A percentile compares a stretch with the other conserved stretches of the same genome.
Conservation (phyloP, 2,113 vertebrate genomes). For the Macheiramphus alcinus region DNA sequence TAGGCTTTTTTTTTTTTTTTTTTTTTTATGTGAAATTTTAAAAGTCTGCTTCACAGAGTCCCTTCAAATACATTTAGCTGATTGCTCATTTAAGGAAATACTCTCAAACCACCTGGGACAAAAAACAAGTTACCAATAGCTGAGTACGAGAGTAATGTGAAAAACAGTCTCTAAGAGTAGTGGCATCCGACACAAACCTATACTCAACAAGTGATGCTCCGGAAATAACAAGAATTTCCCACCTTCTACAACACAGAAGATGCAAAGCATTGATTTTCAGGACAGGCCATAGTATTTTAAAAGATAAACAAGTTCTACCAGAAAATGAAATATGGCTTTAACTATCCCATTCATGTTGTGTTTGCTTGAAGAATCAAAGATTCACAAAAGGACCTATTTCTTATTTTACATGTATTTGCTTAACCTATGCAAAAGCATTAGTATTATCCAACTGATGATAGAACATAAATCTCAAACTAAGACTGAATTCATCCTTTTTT, state of each 20-base stretch:
- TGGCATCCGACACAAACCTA: neutral
- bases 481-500: neutral
- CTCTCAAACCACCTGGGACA: neutral
- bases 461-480: neutral
- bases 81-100: neutral
- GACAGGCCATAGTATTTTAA: neutral
- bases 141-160: neutral
- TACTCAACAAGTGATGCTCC: neutral
- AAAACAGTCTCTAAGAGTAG: neutral
- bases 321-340: neutral
- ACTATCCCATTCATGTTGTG: neutral
- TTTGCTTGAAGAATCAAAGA: neutral
- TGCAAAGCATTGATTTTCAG: neutral
- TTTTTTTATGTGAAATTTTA: neutral
- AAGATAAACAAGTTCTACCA: neutral
- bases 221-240: neutral
- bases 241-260: neutral
- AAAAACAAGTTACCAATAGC: neutral
- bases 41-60: neutral
- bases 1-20: rapidly evolving
- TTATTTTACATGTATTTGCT: neutral
- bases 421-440: neutral
- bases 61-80: neutral
- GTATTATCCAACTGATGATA: neutral
- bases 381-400: neutral